Evolutionary conservation across 1,140 invertebrate species (phyloP).

Genomic region (Trachelipus rathkii): DNA sequence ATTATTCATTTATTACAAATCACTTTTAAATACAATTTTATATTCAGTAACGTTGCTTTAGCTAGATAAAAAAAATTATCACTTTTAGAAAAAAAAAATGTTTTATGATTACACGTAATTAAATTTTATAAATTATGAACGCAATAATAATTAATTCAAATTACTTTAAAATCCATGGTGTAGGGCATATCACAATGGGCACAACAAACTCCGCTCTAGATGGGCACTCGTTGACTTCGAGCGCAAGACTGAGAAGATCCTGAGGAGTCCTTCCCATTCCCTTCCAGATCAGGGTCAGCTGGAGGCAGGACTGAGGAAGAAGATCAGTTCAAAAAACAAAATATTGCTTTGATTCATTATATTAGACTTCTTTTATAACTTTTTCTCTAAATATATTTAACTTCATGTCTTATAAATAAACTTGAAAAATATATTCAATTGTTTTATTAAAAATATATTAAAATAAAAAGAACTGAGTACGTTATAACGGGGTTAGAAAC

Average conservation of each 20-base stretch:
- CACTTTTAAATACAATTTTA: too few relatives aligned
- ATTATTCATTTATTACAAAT: too few relatives aligned
- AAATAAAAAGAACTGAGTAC: neutral
- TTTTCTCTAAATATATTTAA: neutral
- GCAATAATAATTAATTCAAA: too few relatives aligned
- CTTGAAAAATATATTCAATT: neutral
- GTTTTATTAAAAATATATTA: neutral
- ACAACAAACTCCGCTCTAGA: neutral
- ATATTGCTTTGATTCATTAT: neutral
- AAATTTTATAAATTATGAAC: too few relatives aligned
- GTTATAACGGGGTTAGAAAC: conserved; percentile 3
- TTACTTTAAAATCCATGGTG: too few relatives aligned
- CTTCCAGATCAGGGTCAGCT: conserved; percentile 10
- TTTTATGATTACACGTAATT: too few relatives aligned
- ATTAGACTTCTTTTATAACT: neutral
- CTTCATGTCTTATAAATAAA: neutral
- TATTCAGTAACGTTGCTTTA: too few relatives aligned
- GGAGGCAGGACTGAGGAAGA: conserved; percentile 3
- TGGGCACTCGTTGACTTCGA: neutral
- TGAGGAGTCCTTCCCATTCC: neutral
- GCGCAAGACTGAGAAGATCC: conserved; percentile 7
- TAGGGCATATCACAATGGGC: neutral
- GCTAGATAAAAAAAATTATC: too few relatives aligned
- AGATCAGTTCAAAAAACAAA: neutral
- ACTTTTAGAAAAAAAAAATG: too few relatives aligned